These are phyloP conservation scores for Drosophila malerkotliana DNA, from an alignment of 1,140 invertebrate species.

Conservation along the genomic window DNA sequence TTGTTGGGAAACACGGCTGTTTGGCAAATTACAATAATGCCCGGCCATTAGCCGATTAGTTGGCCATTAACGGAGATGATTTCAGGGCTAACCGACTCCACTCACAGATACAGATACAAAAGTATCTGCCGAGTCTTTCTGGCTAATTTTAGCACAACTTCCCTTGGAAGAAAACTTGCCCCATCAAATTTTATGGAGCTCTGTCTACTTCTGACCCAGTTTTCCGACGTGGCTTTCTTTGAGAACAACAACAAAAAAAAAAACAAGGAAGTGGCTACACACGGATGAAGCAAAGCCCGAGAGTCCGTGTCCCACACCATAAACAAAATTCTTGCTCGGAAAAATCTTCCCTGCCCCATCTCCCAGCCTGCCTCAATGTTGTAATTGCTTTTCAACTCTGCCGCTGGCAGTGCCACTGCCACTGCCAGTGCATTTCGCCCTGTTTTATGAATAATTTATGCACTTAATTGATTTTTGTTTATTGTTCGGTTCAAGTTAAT, in stretches of 20 bases:
- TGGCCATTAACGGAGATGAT: slow-evolving; percentile 59
- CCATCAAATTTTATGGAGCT: slow-evolving; percentile 63
- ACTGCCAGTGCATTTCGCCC: slow-evolving; percentile 14
- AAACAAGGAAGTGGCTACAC: slow-evolving; percentile 14
- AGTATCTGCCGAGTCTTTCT: slow-evolving; percentile 15
- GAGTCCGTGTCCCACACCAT: slow-evolving; percentile 55
- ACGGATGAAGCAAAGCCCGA: slow-evolving; percentile 13
- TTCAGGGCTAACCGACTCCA: slow-evolving; percentile 36
- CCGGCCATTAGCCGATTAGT: slow-evolving; percentile 71
- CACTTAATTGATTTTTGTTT: slow-evolving; percentile 80
- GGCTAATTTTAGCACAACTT: slow-evolving; percentile 34
- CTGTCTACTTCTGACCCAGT: slow-evolving; percentile 24
- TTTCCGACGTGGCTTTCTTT: neutral
- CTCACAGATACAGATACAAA: slow-evolving; percentile 23
- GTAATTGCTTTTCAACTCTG: slow-evolving; percentile 18
- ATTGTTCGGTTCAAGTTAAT: slow-evolving; percentile 67
- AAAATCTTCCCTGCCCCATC: slow-evolving; percentile 7
- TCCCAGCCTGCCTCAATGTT: slow-evolving; percentile 10
- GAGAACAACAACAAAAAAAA: neutral
- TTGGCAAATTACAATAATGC: slow-evolving; percentile 68
- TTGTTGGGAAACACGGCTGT: slow-evolving; percentile 34
- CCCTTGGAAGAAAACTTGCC: slow-evolving; percentile 28
- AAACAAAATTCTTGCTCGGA: slow-evolving; percentile 47
- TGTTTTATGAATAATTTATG: slow-evolving; percentile 79
- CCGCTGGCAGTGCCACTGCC: neutral